A percentile compares a stretch with the other conserved stretches of the same genome.
These are phyloP conservation scores for Cryptocheilus praepositus DNA, from an alignment of 2,888 invertebrate species.

Conservation along the genomic window DNA sequence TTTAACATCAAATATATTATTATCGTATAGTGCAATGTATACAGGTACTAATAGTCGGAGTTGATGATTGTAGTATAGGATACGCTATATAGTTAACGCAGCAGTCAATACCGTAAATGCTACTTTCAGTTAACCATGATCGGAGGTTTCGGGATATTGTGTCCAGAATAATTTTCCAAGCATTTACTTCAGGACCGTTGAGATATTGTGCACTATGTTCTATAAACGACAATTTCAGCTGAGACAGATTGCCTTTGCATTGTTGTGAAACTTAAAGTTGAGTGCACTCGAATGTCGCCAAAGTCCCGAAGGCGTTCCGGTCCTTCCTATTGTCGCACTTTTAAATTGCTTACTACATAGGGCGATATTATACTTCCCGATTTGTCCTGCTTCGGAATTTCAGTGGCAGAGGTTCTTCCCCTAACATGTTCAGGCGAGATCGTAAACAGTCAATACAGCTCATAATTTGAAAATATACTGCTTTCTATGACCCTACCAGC, in stretches of 20 bases:
- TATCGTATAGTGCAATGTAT: too few species aligned
- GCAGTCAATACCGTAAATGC: too few species aligned
- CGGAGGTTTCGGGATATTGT: too few species aligned
- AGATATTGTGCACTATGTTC: slow-evolving; percentile 35
- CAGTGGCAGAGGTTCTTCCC: slow-evolving; percentile 49
- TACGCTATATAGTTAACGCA: too few species aligned
- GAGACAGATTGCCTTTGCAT: slow-evolving; percentile 67
- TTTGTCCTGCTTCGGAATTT: slow-evolving; percentile 36
- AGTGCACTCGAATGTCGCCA: slow-evolving; percentile 71
- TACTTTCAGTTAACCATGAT: too few species aligned
- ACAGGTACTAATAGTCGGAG: too few species aligned
- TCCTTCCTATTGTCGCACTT: slow-evolving; percentile 57
- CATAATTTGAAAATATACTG: too few species aligned
- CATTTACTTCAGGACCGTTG: slow-evolving; percentile 32
- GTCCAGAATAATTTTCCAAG: slow-evolving; percentile 47
- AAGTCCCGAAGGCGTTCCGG: slow-evolving; percentile 66
- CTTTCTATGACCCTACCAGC: too few species aligned
- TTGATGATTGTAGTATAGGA: too few species aligned
- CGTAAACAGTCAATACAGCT: too few species aligned
- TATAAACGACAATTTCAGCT: slow-evolving; percentile 69
- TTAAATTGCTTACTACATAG: slow-evolving; percentile 56
- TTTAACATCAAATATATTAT: too few species aligned
- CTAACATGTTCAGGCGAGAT: too few species aligned
- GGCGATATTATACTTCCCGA: slow-evolving; percentile 54
- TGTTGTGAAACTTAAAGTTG: slow-evolving; percentile 67